Base-by-base conservation (phyloP, 2,888 invertebrate species). In the Napeogenes inachia region DNA sequence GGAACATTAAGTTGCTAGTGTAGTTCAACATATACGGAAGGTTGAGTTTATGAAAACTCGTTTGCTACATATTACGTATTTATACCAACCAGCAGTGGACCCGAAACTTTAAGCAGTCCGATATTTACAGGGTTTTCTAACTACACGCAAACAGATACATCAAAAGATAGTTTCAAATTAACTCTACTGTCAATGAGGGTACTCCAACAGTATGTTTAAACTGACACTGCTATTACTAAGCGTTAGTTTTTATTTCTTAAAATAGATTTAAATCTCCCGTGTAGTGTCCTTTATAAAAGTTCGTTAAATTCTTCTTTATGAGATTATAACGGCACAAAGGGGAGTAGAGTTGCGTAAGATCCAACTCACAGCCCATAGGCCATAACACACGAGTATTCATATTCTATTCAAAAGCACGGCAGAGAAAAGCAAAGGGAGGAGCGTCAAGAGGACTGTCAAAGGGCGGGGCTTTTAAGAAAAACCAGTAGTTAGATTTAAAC, bases 81-180 rank as follows among this genome's bases (percentile, higher is more conserved):
- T 73, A 71, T 70, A 70, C 33, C 59, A 61, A 58, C 5, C 53
- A 56, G 65, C 56, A 60, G 55, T 47, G 59, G 79, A 80, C 84
- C 82, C 80, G 57, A 74, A 86, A 88, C 86, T 75, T 87, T 85
- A 73, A 76, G 73, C 74, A 73, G 75, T 73, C 21, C 21, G 21
- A 82, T 85, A 82, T 85, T 88, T 84, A 84, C 80, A 85, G 80
- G 80, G 79, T 76, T 50, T 75, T 77, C 75, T 71, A 80, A 86
- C 80, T 85, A 77, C 76, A 79, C 80, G 84, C 85, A 87, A 89
- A 87, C 85, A 86, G 80, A 85, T 87, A 88, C 80, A 88, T 88
- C 87, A 88, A 87, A 88, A 89, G 84, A 84, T 81, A 87, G 82
- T 87, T 85, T 82, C 80, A 84, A 87, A 83, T 85, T 82, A 83